A percentile compares a stretch with the other conserved stretches of the same genome.
These are phyloP conservation scores for Clarias pachynema DNA, from an alignment of 2,797 vertebrate genomes.

Conservation along the genomic window DNA sequence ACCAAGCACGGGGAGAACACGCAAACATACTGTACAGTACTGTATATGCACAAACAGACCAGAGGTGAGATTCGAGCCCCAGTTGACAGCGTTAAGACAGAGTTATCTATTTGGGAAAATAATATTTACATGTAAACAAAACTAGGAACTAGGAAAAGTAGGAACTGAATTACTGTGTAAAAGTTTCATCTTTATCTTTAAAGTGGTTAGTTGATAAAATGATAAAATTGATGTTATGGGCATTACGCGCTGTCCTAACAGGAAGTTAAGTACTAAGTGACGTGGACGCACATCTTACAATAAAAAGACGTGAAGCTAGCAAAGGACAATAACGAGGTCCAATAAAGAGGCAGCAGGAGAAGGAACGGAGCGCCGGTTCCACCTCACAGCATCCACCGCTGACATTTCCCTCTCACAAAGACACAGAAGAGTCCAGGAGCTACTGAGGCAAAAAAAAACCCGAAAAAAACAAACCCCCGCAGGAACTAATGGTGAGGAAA, in stretches of 20 bases:
- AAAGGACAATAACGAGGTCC: conserved; percentile 7
- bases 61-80: too few species aligned
- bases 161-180: neutral
- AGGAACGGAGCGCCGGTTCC: neutral
- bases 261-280: neutral
- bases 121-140: neutral
- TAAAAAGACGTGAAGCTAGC: neutral
- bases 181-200: neutral
- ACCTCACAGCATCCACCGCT: conserved; percentile 30
- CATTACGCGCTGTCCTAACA: neutral
- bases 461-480: neutral
- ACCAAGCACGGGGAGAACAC: too few species aligned
- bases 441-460: neutral
- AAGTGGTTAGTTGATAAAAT: neutral
- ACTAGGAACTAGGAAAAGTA: neutral
- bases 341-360: conserved; percentile 24
- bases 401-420: conserved; percentile 53
- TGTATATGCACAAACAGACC: too few species aligned
- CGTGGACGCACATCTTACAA: neutral
- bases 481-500: conserved; percentile 10
- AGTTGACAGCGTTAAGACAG: too few species aligned
- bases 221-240: neutral
- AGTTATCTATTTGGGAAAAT: neutral
- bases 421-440: conserved; percentile 13
- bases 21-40: too few species aligned